Conservation (phyloP, 2,888 invertebrate species). For the Nymphalis c-album region DNA sequence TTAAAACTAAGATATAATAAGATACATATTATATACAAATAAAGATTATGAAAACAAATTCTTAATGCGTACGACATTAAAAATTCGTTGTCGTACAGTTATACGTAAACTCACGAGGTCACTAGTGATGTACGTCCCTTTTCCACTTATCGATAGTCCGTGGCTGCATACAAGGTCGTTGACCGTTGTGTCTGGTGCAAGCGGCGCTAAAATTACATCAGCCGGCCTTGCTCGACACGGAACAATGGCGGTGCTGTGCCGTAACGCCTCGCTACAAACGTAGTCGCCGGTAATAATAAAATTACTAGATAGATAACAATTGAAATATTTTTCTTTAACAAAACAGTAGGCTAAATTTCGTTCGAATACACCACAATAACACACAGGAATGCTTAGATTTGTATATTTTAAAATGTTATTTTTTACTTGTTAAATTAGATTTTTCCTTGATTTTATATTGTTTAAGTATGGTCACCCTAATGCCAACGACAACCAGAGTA, state of each 20-base stretch:
- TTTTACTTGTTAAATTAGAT: neutral
- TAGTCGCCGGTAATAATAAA: slow-evolving; percentile 24
- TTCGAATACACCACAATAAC: neutral
- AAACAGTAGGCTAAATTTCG: neutral
- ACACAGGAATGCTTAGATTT: neutral
- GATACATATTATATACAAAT: no score
- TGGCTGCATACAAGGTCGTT: slow-evolving; percentile 65
- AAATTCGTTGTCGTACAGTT: slow-evolving; percentile 17
- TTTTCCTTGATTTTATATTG: no score
- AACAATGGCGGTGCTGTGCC: slow-evolving; percentile 58
- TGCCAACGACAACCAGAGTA: no score
- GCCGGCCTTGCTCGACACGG: slow-evolving; percentile 72
- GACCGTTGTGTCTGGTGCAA: slow-evolving; percentile 70
- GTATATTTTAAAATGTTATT: neutral
- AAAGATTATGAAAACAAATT: slow-evolving; percentile 11
- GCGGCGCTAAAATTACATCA: slow-evolving; percentile 66
- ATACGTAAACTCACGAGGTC: slow-evolving; percentile 37
- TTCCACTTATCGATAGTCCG: slow-evolving; percentile 52
- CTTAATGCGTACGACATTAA: slow-evolving; percentile 20
- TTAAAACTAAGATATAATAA: no score
- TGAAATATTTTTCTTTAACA: slow-evolving; percentile 6
- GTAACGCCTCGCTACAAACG: slow-evolving; percentile 39
- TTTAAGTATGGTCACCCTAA: no score
- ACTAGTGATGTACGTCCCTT: slow-evolving; percentile 50
- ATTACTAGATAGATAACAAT: neutral